These are phyloP conservation scores for Epinotia nisella DNA, from an alignment of 2,888 invertebrate genomes.

Conservation along the genomic window DNA sequence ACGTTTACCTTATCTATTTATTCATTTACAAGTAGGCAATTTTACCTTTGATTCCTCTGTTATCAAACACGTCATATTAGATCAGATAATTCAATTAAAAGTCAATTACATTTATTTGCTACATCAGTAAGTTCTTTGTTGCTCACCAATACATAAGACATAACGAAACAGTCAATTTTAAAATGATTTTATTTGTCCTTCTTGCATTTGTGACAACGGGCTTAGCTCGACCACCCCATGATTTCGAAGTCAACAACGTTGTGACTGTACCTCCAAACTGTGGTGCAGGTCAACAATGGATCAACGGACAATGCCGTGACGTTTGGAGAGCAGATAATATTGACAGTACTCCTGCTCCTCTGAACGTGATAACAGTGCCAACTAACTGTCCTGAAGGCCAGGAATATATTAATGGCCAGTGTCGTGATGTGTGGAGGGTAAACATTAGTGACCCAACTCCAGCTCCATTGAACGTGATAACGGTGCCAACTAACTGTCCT, in stretches of 20 bases:
- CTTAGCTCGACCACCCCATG: constrained; percentile 23
- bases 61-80: constrained; percentile 37
- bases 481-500: constrained; percentile 47
- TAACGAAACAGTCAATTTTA: background rate
- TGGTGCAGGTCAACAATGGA: constrained; percentile 42
- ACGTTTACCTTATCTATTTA: no score
- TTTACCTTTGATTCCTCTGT: constrained; percentile 26
- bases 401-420: constrained; percentile 48
- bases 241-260: constrained; percentile 43
- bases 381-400: constrained; percentile 46
- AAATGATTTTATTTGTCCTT: constrained; percentile 27
- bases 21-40: background rate
- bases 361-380: constrained; percentile 46
- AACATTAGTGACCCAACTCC: background rate
- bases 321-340: constrained; percentile 36
- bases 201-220: constrained; percentile 24
- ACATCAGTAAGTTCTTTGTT: constrained; percentile 38
- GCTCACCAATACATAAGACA: constrained; percentile 16
- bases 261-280: constrained; percentile 15
- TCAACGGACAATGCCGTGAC: constrained; percentile 49
- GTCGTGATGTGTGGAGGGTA: constrained; percentile 48
- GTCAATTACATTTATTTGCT: constrained; percentile 53
- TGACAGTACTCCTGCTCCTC: background rate
- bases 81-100: constrained; percentile 57
- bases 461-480: constrained; percentile 21